Evolutionary conservation across 64 coral and sea anemone species (phyloP), one percentile per base, ranked within the genome.

Genomic region (Catalaphyllia jardinei): DNA sequence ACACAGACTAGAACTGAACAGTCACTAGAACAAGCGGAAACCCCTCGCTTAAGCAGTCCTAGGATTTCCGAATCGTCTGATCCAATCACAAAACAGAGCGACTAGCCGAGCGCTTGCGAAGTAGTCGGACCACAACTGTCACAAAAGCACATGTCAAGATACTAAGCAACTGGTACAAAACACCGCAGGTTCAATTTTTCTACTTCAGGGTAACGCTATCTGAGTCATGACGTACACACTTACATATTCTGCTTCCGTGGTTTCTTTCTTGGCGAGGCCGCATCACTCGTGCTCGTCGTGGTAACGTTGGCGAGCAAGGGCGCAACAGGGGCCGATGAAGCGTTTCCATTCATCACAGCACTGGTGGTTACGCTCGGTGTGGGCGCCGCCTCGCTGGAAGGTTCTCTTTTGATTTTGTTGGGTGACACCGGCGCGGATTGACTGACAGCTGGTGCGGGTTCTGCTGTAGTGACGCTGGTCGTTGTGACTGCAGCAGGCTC

Each of bases 241-340:
- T 95, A 98, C 96, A 98, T 93, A 98, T 98, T 98, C 52, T 98
- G 96, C 30, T 98, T 98, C 52, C 96, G 81, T 59, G 96, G 96
- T 85, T 98, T 98, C 73, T 98, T 98, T 31, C 96, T 91, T 12
- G 96, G 93, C 13, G 96, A 98, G n/a, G 96, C 93, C 12, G 89
- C 93, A 87, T 98, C 96, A 30, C 80, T 71, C 33, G 33, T 35
- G 52, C 60, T 64, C 52, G 93, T 65, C 13, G 80, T 46, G 11
- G 81, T 85, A 18, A 93, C 71, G 59, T 88, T 94, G 38, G 93
- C 71, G 35, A 85, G 86, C 42, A 76, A 54, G 20, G 75, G 65
- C n/a, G 87, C 65, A 29, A 87, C 89, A 24, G 65, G 77, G 7
- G 88, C 82, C 2, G 72, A 50, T 49, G 91, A 49, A 59, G 75